Conservation (phyloP, 2,113 vertebrate species). For the Blennius ocellaris region DNA sequence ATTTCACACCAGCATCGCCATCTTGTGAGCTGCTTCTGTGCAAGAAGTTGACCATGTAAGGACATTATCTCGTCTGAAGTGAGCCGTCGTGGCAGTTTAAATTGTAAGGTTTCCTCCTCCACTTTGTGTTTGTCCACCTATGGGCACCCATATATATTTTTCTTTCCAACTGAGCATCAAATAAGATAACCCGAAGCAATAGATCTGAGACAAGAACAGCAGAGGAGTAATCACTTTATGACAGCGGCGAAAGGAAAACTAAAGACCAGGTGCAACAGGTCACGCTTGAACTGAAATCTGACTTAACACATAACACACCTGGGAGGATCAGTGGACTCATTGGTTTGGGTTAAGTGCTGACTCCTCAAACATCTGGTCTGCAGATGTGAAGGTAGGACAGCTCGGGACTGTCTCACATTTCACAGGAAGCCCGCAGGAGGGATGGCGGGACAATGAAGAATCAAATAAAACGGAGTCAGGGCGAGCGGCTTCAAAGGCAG, state of each 20-base stretch:
- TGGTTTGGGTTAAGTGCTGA: constrained; percentile 3
- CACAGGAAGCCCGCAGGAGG: constrained; percentile 41
- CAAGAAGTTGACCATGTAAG: too few species aligned
- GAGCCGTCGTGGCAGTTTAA: too few species aligned
- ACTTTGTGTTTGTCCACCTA: too few species aligned
- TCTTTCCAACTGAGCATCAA: neutral
- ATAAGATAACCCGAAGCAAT: neutral
- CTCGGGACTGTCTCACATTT: constrained; percentile 37
- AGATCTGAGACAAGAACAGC: neutral
- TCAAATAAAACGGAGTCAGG: constrained; percentile 33
- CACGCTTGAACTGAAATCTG: constrained; percentile 1
- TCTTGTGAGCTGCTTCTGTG: too few species aligned
- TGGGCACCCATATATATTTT: too few species aligned
- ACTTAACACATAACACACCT: constrained; percentile 47
- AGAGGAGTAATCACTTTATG: neutral
- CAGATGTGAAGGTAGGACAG: constrained; percentile 62
- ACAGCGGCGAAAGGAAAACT: neutral
- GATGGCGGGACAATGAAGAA: constrained; percentile 37
- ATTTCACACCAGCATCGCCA: too few species aligned
- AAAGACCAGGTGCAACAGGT: constrained; percentile 18
- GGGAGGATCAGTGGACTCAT: constrained; percentile 23
- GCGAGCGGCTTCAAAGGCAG: constrained; percentile 58
- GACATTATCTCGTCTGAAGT: too few species aligned
- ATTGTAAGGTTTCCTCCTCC: too few species aligned
- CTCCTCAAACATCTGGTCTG: constrained; percentile 55